A percentile compares a stretch with the other conserved stretches of the same genome.
Evolutionary conservation across 2,797 vertebrate genomes (phyloP).

Genomic region (Gastrophryne carolinensis): DNA sequence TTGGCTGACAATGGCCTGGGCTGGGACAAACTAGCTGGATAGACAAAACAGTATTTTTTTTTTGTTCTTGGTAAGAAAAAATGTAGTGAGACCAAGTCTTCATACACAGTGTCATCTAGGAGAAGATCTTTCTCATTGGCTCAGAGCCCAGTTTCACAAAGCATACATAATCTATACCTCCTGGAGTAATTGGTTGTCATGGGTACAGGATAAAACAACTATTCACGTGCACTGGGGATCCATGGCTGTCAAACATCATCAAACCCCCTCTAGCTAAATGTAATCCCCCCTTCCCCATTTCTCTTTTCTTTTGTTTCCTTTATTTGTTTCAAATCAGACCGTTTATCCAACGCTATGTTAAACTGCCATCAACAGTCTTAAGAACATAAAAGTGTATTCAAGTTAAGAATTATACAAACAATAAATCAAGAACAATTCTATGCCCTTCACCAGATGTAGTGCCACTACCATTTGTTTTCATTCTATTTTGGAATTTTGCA

Average conservation of each 20-base stretch:
- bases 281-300: neutral
- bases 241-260: conserved; percentile 12
- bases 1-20: too few relatives aligned
- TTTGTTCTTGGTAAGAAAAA: too few relatives aligned
- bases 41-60: too few relatives aligned
- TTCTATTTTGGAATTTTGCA: too few relatives aligned
- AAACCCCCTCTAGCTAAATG: neutral
- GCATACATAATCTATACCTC: conserved; percentile 15
- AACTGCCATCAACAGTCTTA: neutral
- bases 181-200: conserved; percentile 22
- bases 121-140: conserved; percentile 21
- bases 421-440: too few relatives aligned
- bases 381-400: neutral
- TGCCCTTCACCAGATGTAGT: too few relatives aligned
- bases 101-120: neutral
- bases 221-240: conserved; percentile 3
- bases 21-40: too few relatives aligned
- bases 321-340: neutral
- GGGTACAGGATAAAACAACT: conserved; percentile 17
- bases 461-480: too few relatives aligned
- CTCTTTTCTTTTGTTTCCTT: neutral
- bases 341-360: neutral
- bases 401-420: too few relatives aligned
- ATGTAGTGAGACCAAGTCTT: neutral
- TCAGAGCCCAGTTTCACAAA: conserved; percentile 14